Conservation (phyloP, 2,113 vertebrate genomes). For the Xenus cinereus region DNA sequence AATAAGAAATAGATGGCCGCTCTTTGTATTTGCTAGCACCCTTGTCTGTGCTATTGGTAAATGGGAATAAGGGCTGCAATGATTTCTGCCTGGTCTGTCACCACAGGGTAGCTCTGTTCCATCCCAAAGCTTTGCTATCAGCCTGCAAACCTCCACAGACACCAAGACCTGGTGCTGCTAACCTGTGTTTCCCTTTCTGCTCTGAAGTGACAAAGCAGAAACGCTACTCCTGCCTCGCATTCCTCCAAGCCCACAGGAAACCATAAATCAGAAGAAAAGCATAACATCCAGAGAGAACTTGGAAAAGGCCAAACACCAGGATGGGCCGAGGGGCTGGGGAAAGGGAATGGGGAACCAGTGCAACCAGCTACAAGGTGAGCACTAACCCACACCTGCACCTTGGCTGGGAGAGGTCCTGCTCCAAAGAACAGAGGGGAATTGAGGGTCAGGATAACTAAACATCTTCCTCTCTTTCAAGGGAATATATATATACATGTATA, state of each 20-base stretch:
- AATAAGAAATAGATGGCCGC: not conserved
- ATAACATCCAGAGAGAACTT: not conserved
- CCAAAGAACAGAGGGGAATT: not conserved
- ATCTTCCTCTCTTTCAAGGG: not conserved
- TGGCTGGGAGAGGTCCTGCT: not conserved
- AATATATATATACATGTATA: not conserved
- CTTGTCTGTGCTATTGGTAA: not conserved
- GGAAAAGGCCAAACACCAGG: not conserved
- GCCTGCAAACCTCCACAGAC: not conserved
- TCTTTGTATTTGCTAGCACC: not conserved
- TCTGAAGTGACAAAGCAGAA: constrained; percentile 10
- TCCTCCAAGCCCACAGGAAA: constrained; percentile 61
- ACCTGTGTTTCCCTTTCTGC: not conserved
- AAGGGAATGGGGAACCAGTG: not conserved
- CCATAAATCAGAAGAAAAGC: constrained; percentile 34
- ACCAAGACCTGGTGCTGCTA: not conserved
- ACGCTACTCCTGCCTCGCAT: constrained; percentile 24
- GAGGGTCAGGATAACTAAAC: not conserved
- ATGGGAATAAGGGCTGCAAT: not conserved
- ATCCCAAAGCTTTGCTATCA: not conserved
- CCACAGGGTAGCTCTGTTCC: not conserved
- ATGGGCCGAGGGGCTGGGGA: not conserved
- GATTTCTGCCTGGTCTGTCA: not conserved
- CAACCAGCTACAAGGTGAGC: not conserved
- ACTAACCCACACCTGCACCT: not conserved